phyloP scores from a whole-genome alignment of 2,888 invertebrate species.

The Andrena fulva region DNA sequence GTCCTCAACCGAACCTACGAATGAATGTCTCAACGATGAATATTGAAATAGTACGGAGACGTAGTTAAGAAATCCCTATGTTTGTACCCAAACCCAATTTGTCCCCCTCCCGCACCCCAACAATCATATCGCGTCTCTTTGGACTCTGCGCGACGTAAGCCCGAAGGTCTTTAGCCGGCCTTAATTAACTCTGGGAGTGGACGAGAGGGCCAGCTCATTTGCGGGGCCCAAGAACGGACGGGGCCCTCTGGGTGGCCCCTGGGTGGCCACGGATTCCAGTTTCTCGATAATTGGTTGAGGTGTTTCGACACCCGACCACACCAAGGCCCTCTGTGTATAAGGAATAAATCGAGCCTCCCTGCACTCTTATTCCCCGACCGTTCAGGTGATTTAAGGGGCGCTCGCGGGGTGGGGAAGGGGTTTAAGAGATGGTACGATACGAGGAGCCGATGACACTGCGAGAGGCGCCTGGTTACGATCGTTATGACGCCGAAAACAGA shows the following conservation, averaged over 20 bases:
- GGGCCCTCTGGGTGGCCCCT: constrained; percentile 68
- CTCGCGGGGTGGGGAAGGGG: background rate
- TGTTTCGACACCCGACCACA: constrained; percentile 85
- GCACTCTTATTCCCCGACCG: background rate
- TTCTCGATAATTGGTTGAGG: constrained; percentile 85
- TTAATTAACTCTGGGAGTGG: constrained; percentile 76
- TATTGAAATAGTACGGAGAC: background rate
- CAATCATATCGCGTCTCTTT: constrained; percentile 14
- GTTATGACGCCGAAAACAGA: constrained; percentile 66
- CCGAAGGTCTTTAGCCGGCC: constrained; percentile 73
- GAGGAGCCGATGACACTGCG: constrained; percentile 75
- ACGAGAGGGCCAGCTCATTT: constrained; percentile 75
- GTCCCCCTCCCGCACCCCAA: background rate
- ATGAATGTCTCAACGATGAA: background rate
- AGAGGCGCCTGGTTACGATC: constrained; percentile 78
- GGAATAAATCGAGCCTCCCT: constrained; percentile 69
- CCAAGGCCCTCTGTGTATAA: constrained; percentile 67
- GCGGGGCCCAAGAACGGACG: constrained; percentile 63
- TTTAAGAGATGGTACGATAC: constrained; percentile 74
- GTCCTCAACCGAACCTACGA: background rate
- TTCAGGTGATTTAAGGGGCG: constrained; percentile 41
- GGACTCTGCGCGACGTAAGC: constrained; percentile 48
- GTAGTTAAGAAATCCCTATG: background rate
- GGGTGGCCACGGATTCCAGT: constrained; percentile 84
- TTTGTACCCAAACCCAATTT: background rate